Percentiles rank a stretch among this genome's conserved stretches.
These are phyloP conservation scores for Rhinopithecus roxellana DNA, from an alignment of 2,113 vertebrate genomes.

Conservation along the genomic window DNA sequence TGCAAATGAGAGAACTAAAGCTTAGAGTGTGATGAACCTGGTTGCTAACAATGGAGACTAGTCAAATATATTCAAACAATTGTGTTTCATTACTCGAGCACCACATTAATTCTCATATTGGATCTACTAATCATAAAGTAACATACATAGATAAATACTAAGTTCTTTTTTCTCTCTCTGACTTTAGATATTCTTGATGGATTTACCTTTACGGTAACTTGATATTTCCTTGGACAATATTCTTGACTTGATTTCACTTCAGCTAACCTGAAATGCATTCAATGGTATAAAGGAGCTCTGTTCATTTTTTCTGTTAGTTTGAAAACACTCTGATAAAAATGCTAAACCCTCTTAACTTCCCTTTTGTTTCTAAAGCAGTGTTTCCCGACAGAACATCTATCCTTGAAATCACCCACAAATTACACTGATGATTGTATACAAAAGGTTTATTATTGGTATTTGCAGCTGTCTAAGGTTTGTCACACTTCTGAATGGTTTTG, in stretches of 20 bases:
- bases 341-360: background rate
- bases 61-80: background rate
- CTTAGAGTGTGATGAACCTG: background rate
- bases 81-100: background rate
- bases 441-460: background rate
- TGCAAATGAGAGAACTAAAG: background rate
- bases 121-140: background rate
- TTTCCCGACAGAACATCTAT: background rate
- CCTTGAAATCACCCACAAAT: background rate
- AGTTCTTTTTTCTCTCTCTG: background rate
- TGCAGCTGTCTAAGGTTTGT: background rate
- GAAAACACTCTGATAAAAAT: constrained; percentile 45
- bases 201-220: constrained; percentile 39
- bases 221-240: background rate
- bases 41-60: background rate
- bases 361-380: background rate
- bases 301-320: constrained; percentile 45
- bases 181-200: constrained; percentile 49
- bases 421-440: background rate
- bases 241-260: constrained; percentile 56
- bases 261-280: constrained; percentile 24
- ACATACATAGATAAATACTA: background rate
- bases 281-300: background rate
- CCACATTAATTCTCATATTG: background rate
- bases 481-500: background rate